phyloP scores from a whole-genome alignment of 1,140 invertebrate species.

The Hormaphis cornu region DNA sequence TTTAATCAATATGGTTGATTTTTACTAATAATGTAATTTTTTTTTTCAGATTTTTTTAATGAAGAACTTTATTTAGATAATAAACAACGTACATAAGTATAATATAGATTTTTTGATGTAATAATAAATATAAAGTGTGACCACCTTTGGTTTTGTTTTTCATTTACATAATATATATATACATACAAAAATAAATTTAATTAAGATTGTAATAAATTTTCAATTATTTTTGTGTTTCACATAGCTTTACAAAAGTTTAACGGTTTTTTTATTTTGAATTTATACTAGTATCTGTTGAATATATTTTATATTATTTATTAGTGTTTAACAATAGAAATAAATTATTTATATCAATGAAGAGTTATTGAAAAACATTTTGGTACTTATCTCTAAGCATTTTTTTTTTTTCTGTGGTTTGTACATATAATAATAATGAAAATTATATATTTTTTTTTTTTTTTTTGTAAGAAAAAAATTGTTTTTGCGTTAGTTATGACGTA shows the following conservation, averaged over 20 bases:
- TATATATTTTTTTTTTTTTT: slow-evolving; percentile 1
- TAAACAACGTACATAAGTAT: too few relatives aligned
- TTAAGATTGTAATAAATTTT: not conserved
- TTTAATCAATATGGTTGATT: too few relatives aligned
- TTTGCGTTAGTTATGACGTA: not conserved
- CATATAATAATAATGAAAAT: not conserved
- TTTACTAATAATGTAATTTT: not conserved
- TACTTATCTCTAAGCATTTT: not conserved
- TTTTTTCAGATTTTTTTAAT: not conserved
- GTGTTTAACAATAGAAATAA: too few relatives aligned
- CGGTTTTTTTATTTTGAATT: not conserved
- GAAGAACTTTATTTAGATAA: slow-evolving; percentile 18
- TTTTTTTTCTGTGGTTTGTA: slow-evolving; percentile 3
- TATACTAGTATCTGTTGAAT: not conserved
- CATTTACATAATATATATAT: not conserved
- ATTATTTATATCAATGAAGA: not conserved
- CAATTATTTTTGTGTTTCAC: not conserved
- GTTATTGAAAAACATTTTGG: not conserved
- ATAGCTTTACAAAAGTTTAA: not conserved
- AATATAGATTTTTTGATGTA: too few relatives aligned
- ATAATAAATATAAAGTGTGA: too few relatives aligned
- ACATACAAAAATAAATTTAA: not conserved
- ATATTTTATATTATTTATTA: slow-evolving; percentile 9
- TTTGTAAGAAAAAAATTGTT: not conserved
- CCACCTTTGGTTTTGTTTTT: not conserved